A percentile compares a stretch with the other conserved stretches of the same genome.
Conservation (phyloP, 2,113 vertebrate species). For the Salvelinus alpinus region DNA sequence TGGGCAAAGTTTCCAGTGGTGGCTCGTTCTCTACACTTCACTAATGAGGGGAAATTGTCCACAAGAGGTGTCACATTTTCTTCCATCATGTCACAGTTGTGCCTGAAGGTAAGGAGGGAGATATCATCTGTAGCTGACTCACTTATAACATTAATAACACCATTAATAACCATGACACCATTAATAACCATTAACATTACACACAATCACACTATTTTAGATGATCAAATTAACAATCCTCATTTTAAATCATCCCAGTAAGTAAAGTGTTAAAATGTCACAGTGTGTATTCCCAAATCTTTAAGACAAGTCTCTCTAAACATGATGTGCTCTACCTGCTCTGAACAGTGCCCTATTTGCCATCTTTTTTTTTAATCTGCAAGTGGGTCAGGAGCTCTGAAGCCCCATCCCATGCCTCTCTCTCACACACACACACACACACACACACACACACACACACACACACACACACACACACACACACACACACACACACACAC, state of each 20-base stretch:
- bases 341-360: constrained; percentile 64
- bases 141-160: constrained; percentile 36
- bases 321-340: constrained; percentile 50
- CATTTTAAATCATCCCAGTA: constrained; percentile 10
- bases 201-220: not conserved
- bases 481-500: too few species aligned
- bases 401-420: constrained; percentile 32
- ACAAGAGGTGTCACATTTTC: constrained; percentile 1
- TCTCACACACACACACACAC: not conserved
- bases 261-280: not conserved
- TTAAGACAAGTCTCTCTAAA: constrained; percentile 40
- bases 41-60: not conserved
- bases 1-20: not conserved
- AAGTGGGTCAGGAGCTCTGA: constrained; percentile 77
- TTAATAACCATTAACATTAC: not conserved
- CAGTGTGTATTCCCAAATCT: constrained; percentile 18
- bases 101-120: not conserved
- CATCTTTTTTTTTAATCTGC: constrained; percentile 61
- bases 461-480: too few species aligned
- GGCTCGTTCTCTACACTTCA: not conserved
- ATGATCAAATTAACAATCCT: constrained; percentile 17
- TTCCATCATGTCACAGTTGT: not conserved
- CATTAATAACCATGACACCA: constrained; percentile 25
- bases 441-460: too few species aligned
- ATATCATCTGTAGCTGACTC: constrained; percentile 32